phyloP scores from a whole-genome alignment of 2,888 invertebrate species.

The Diplazon laetatorius region DNA sequence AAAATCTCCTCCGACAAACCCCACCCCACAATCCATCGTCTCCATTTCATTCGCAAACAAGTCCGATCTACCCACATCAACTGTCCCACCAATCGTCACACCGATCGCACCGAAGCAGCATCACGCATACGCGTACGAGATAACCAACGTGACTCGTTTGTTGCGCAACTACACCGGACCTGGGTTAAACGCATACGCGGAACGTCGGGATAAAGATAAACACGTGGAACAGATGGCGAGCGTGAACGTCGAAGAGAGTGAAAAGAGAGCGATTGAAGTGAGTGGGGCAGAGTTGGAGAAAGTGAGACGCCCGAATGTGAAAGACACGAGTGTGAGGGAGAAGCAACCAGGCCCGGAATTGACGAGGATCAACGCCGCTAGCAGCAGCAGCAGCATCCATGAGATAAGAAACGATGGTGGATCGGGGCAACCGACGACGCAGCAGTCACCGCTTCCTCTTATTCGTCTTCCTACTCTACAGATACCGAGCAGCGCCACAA shows the following conservation, averaged over 20 bases:
- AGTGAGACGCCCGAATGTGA: constrained; percentile 25
- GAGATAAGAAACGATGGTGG: constrained; percentile 66
- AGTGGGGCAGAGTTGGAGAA: constrained; percentile 34
- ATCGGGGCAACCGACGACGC: constrained; percentile 64
- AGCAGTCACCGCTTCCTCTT: constrained; percentile 64
- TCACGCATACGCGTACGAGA: constrained; percentile 80
- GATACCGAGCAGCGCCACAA: constrained; percentile 61
- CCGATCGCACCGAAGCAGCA: too few species aligned
- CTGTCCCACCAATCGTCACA: constrained; percentile 57
- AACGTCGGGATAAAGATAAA: constrained; percentile 37
- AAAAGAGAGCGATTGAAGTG: constrained; percentile 47
- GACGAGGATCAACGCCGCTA: constrained; percentile 72
- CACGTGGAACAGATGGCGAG: constrained; percentile 40
- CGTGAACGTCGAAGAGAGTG: constrained; percentile 22
- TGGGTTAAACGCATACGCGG: constrained; percentile 74
- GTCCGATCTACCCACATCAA: constrained; percentile 50
- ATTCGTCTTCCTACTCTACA: constrained; percentile 75
- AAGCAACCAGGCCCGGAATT: constrained; percentile 67
- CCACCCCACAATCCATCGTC: constrained; percentile 8
- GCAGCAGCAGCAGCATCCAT: constrained; percentile 67
- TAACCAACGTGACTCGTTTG: constrained; percentile 80
- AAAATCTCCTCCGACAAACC: constrained; percentile 2
- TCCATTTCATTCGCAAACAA: constrained; percentile 38
- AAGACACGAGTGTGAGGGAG: constrained; percentile 23
- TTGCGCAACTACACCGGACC: constrained; percentile 80